phyloP scores from a whole-genome alignment of 92 coral and sea anemone species.

The Muricea muricata region DNA sequence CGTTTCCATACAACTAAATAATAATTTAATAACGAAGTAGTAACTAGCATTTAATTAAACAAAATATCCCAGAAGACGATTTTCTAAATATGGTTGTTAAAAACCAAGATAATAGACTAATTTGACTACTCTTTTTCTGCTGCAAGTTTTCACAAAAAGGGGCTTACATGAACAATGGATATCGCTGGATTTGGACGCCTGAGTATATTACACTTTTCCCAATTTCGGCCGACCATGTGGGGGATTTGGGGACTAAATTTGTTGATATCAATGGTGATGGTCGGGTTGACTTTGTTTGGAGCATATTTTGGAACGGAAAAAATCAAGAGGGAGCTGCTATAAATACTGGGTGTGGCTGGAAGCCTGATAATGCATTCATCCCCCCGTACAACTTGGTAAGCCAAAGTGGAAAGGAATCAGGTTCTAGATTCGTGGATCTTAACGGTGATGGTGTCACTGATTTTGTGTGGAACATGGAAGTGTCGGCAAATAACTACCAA shows the following conservation, averaged over 20 bases:
- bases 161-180: not conserved
- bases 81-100: too few relatives aligned
- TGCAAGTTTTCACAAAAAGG: not conserved
- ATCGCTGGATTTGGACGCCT: not conserved
- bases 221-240: not conserved
- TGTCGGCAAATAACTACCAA: not conserved
- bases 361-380: not conserved
- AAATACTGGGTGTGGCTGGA: not conserved
- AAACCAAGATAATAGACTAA: too few relatives aligned
- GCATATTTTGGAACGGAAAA: not conserved
- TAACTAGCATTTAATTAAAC: too few relatives aligned
- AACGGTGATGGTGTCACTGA: not conserved
- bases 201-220: not conserved
- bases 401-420: not conserved
- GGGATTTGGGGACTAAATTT: not conserved
- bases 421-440: not conserved
- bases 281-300: not conserved
- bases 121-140: too few relatives aligned
- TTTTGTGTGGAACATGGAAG: not conserved
- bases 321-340: not conserved
- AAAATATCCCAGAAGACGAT: too few relatives aligned
- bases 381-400: not conserved
- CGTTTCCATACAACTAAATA: too few relatives aligned
- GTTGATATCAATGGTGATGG: slow-evolving; percentile 3
- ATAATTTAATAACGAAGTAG: too few relatives aligned